phyloP scores from a whole-genome alignment of 2,797 vertebrate genomes.

The Helarctos malayanus region DNA sequence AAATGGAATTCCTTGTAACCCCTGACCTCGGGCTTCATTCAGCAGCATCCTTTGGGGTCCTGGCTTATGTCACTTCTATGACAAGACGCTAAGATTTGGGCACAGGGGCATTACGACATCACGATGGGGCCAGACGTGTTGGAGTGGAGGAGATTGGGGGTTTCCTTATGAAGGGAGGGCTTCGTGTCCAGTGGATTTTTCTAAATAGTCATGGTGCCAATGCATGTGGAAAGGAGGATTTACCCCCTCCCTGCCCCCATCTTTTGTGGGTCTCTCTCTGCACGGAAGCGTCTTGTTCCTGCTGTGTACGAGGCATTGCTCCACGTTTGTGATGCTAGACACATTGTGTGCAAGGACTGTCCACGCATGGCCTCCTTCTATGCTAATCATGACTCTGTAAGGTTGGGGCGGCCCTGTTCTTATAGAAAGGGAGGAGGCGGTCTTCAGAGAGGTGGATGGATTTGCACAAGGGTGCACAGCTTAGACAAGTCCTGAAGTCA shows the following conservation, averaged over 20 bases:
- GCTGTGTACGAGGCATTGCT: accelerated
- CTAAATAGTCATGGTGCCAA: background rate
- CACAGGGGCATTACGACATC: background rate
- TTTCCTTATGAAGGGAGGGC: background rate
- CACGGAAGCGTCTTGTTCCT: background rate
- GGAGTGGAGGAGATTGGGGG: background rate
- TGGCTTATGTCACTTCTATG: background rate
- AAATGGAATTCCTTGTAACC: background rate
- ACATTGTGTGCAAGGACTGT: background rate
- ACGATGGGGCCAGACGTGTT: background rate
- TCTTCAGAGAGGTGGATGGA: background rate
- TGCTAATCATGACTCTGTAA: background rate
- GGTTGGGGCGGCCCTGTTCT: background rate
- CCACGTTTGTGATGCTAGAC: accelerated
- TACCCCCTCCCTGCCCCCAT: background rate
- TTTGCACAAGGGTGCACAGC: background rate
- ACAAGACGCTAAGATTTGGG: background rate
- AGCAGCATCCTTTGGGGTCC: background rate
- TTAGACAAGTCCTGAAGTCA: background rate
- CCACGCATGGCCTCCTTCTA: background rate
- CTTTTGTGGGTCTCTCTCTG: background rate
- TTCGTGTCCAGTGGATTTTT: background rate
- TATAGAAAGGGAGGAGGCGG: background rate
- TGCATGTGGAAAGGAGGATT: background rate
- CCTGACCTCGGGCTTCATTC: background rate